These are phyloP conservation scores for Heterohyrax brucei DNA, from an alignment of 2,797 vertebrate species.

Conservation along the genomic window DNA sequence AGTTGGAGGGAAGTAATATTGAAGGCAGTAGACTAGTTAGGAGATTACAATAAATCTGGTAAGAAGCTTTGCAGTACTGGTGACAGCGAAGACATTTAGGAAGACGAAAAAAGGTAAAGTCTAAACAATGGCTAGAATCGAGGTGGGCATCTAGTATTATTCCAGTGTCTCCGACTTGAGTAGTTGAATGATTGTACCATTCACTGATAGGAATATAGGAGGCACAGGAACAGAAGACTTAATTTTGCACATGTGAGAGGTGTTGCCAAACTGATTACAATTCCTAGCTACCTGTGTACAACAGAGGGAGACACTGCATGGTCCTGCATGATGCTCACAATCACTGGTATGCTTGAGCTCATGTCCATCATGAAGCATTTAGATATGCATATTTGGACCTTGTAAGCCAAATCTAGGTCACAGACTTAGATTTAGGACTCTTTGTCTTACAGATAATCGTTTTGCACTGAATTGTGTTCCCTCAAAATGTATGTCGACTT, in stretches of 20 bases:
- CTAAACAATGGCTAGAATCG: background rate
- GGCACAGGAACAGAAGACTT: background rate
- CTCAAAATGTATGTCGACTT: too few species aligned
- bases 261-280: background rate
- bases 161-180: background rate
- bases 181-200: background rate
- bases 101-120: background rate
- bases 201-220: background rate
- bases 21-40: background rate
- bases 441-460: background rate
- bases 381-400: background rate
- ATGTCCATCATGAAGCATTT: background rate
- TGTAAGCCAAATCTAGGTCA: background rate
- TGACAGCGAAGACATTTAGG: background rate
- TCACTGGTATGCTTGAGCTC: too few species aligned
- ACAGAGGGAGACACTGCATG: too few species aligned
- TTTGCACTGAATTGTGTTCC: too few species aligned
- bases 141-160: background rate
- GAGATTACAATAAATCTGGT: background rate
- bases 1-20: background rate
- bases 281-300: too few species aligned
- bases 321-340: too few species aligned
- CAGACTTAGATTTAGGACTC: background rate
- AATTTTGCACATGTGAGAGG: background rate
- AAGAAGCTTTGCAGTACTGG: background rate